Percentiles rank a stretch among this genome's conserved stretches.
phyloP scores from a whole-genome alignment of 37 sponge, comb jelly and placozoan genomes.

The Hexactinellida sp. region DNA sequence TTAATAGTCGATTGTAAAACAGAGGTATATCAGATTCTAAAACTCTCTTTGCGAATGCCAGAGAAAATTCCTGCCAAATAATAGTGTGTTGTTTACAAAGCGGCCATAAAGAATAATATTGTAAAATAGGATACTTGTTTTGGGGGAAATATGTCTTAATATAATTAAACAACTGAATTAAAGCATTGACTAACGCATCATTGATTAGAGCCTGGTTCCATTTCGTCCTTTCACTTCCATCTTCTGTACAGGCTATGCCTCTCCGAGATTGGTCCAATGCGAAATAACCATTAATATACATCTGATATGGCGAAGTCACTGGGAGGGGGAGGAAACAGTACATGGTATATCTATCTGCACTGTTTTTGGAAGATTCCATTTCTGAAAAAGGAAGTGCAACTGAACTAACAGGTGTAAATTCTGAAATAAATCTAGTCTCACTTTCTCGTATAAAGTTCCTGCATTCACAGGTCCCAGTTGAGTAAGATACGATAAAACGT shows the following conservation, averaged over 20 bases:
- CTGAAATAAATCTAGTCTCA: not conserved
- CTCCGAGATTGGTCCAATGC: not conserved
- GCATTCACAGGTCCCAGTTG: not conserved
- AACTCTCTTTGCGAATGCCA: not conserved
- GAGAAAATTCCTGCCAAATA: not conserved
- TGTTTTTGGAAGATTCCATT: not conserved
- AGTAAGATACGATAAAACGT: not conserved
- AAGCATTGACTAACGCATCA: slow-evolving; percentile 29
- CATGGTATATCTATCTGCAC: not conserved
- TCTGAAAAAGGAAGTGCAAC: not conserved
- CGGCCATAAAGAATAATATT: not conserved
- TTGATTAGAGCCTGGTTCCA: slow-evolving; percentile 36
- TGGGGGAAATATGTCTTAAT: not conserved
- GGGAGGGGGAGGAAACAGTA: slow-evolving; percentile 1
- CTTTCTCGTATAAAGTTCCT: not conserved
- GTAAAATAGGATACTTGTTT: not conserved
- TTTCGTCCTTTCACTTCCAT: not conserved
- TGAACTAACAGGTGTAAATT: not conserved
- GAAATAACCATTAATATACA: slow-evolving; percentile 4
- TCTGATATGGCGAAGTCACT: not conserved
- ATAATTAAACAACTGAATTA: slow-evolving; percentile 7
- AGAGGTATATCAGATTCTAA: not conserved
- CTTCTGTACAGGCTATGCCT: not conserved
- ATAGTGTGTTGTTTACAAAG: not conserved
- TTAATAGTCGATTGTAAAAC: not conserved